phyloP scores from a whole-genome alignment of 2,113 vertebrate genomes.

The Noturus placidus region DNA sequence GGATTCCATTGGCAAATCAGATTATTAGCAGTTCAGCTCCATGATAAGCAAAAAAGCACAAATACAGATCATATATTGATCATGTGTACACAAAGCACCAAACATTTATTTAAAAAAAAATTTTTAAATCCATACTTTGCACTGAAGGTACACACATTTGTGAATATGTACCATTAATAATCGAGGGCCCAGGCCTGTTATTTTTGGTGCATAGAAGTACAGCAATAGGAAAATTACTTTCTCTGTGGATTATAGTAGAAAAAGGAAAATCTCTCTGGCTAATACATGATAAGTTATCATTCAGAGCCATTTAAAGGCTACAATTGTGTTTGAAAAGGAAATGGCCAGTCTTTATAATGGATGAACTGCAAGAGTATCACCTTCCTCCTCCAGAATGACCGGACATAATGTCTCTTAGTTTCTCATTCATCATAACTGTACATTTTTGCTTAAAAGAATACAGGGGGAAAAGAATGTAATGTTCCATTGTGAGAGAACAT shows the following conservation, averaged over 20 bases:
- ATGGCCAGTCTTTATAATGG: background rate
- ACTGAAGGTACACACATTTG: background rate
- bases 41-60: background rate
- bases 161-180: background rate
- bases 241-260: conserved; percentile 51
- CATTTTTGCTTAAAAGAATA: background rate
- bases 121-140: background rate
- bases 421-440: conserved; percentile 4
- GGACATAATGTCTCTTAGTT: background rate
- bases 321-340: conserved; percentile 29
- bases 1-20: background rate
- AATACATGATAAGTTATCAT: conserved; percentile 24
- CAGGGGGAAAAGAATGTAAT: background rate
- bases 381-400: conserved; percentile 5
- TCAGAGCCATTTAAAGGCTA: conserved; percentile 8
- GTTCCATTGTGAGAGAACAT: background rate
- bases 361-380: conserved; percentile 25
- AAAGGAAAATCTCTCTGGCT: conserved; percentile 40
- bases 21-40: background rate
- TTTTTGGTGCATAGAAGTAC: conserved; percentile 63
- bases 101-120: background rate
- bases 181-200: conserved; percentile 55
- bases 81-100: background rate
- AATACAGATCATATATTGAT: background rate
- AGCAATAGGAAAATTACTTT: conserved; percentile 61